A percentile compares a stretch with the other conserved stretches of the same genome.
phyloP scores from a whole-genome alignment of 2,113 vertebrate species.

The Triplophysa dalaica region DNA sequence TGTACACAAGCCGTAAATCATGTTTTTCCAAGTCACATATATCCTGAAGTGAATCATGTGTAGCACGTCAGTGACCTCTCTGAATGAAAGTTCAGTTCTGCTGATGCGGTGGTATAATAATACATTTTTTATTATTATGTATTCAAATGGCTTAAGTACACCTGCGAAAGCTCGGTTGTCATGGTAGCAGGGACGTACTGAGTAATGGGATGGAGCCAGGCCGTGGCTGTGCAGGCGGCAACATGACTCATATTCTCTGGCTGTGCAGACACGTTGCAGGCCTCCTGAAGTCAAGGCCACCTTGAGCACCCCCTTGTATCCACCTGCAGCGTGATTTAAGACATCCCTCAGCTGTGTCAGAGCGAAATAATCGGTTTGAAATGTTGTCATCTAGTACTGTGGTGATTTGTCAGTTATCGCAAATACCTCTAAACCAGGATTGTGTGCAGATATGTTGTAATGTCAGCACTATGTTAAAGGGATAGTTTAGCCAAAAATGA shows the following conservation, averaged over 20 bases:
- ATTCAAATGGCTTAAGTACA: slow-evolving; percentile 4
- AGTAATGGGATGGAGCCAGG: neutral
- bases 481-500: no score
- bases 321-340: slow-evolving; percentile 25
- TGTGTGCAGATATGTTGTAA: neutral
- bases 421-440: slow-evolving; percentile 3
- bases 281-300: slow-evolving; percentile 32
- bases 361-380: slow-evolving; percentile 12
- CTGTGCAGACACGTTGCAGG: slow-evolving; percentile 6
- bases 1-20: slow-evolving; percentile 9
- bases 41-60: slow-evolving; percentile 10
- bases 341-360: slow-evolving; percentile 14
- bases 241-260: neutral
- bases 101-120: neutral
- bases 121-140: neutral
- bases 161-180: neutral
- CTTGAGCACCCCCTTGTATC: neutral
- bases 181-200: neutral
- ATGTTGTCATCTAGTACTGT: neutral
- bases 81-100: neutral
- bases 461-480: neutral
- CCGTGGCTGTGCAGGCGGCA: slow-evolving; percentile 25
- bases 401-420: slow-evolving; percentile 21
- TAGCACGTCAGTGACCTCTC: neutral
- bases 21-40: neutral